Evolutionary conservation across 2,888 invertebrate genomes (phyloP).

Genomic region (Hetaerina titia): DNA sequence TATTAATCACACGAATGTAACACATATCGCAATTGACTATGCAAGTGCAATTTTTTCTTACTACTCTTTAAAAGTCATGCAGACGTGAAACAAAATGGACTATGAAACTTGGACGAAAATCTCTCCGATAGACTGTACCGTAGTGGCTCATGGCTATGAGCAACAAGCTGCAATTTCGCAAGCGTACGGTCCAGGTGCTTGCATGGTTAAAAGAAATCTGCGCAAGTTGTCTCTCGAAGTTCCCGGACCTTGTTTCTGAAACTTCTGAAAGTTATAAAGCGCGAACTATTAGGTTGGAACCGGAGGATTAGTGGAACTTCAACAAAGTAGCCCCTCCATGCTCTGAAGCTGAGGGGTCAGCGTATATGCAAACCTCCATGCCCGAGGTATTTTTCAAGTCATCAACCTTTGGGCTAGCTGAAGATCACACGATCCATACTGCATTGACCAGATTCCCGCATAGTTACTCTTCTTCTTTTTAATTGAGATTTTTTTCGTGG

Average conservation of each 20-base stretch:
- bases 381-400: not conserved
- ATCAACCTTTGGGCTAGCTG: not conserved
- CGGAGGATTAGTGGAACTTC: not conserved
- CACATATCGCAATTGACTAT: not conserved
- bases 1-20: too few species aligned
- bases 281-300: not conserved
- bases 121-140: not conserved
- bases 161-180: not conserved
- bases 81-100: not conserved
- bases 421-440: not conserved
- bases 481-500: not conserved
- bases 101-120: not conserved
- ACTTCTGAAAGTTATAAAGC: not conserved
- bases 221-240: not conserved
- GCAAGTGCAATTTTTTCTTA: not conserved
- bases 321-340: not conserved
- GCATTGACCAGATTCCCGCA: too few species aligned
- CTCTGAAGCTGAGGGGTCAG: not conserved
- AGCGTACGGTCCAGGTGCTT: not conserved
- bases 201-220: not conserved
- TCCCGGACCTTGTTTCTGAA: not conserved
- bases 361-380: not conserved
- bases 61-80: not conserved
- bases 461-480: not conserved
- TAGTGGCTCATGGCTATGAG: not conserved